Evolutionary conservation across 2,888 invertebrate species (phyloP).

Genomic region (Acanthoscelides obtectus): DNA sequence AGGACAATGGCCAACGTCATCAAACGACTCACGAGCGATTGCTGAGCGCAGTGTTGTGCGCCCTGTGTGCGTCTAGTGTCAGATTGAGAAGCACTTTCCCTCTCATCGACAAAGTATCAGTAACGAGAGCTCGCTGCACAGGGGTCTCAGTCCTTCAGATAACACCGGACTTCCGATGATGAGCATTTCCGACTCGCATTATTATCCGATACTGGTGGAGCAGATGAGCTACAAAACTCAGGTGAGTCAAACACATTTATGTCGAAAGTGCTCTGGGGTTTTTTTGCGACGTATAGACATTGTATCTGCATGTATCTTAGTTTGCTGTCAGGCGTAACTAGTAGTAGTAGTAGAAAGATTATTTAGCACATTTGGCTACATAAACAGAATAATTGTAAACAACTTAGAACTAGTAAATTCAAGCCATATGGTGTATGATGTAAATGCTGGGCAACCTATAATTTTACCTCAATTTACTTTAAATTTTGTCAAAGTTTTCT

Average conservation of each 20-base stretch:
- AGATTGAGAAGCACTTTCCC: constrained; percentile 72
- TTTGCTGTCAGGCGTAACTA: no score
- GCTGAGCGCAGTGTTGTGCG: constrained; percentile 76
- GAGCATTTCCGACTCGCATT: constrained; percentile 63
- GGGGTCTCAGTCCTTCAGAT: constrained; percentile 62
- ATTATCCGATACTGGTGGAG: constrained; percentile 72
- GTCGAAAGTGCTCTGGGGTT: no score
- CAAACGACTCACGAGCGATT: constrained; percentile 54
- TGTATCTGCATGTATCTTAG: no score
- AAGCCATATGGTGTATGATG: no score
- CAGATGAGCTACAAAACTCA: constrained; percentile 70
- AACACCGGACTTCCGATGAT: constrained; percentile 65
- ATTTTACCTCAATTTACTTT: no score
- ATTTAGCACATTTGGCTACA: no score
- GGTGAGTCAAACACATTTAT: constrained; percentile 38
- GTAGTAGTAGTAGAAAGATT: no score
- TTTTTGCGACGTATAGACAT: no score
- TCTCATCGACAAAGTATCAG: constrained; percentile 50
- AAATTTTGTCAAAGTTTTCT: no score
- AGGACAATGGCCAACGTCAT: constrained; percentile 36
- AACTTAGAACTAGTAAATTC: no score
- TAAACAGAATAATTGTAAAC: no score
- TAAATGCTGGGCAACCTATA: no score
- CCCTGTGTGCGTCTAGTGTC: constrained; percentile 75
- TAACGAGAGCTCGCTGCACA: constrained; percentile 49